These are phyloP conservation scores for Sabellastarte sp. DNA, from an alignment of 2,888 invertebrate genomes.

Conservation along the genomic window DNA sequence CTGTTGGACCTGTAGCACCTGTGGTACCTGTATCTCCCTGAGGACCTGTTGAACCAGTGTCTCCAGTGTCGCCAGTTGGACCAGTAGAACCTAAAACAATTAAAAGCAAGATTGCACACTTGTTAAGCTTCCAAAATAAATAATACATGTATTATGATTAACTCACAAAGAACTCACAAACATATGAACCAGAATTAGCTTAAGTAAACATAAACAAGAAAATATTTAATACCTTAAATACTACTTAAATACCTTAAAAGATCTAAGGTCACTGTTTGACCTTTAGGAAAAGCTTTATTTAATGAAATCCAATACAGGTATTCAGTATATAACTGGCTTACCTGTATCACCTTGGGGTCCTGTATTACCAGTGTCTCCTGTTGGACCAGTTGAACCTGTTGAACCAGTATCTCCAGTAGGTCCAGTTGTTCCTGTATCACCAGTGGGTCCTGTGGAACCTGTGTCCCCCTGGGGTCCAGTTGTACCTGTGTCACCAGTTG, in stretches of 20 bases:
- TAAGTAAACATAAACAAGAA: too few relatives aligned
- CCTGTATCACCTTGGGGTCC: constrained; percentile 4
- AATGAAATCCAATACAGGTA: too few relatives aligned
- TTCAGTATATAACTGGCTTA: neutral
- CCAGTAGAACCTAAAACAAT: too few relatives aligned
- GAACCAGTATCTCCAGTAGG: constrained; percentile 16
- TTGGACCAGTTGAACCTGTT: constrained; percentile 7
- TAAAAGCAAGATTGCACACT: too few relatives aligned
- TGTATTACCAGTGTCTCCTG: constrained; percentile 1
- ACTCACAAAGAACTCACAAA: too few relatives aligned
- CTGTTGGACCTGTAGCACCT: neutral
- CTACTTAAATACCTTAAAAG: too few relatives aligned
- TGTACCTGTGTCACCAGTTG: constrained; percentile 18
- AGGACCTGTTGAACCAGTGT: neutral
- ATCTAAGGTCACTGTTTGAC: too few relatives aligned
- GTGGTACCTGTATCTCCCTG: neutral
- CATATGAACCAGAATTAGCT: too few relatives aligned
- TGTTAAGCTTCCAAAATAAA: too few relatives aligned
- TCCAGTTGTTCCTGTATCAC: constrained; percentile 23
- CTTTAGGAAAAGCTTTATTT: too few relatives aligned
- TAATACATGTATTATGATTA: too few relatives aligned
- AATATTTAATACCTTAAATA: too few relatives aligned
- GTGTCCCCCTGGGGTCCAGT: constrained; percentile 19
- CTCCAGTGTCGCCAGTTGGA: constrained; percentile 1
- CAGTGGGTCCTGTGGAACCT: constrained; percentile 21